Base-by-base conservation (phyloP, 2,888 invertebrate species). In the Linnaemya vulpina region DNA sequence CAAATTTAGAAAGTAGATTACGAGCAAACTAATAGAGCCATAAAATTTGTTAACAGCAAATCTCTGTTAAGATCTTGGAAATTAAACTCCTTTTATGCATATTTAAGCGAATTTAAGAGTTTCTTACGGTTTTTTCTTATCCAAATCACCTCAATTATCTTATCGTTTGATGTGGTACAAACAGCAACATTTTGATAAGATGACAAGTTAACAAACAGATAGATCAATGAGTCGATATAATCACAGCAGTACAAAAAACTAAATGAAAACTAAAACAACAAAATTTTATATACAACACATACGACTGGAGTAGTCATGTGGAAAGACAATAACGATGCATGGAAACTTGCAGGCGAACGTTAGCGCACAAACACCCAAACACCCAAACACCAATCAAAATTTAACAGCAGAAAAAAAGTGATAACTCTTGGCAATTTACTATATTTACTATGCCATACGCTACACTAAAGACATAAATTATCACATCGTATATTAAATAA, bases 401-500 rank as follows among this genome's bases (percentile, higher is more conserved):
- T 76, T n/a, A 40, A 75, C 62, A 76, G 65, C 74, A 82, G 30
- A 30, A 30, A 30, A 82, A 76, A 82, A 71, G 82, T 82, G 82
- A 76, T 76, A 82, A 82, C 55, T 71, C 76, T 65, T 58, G 70
- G 76, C 70, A 76, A 76, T 71, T 82, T 82, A 82, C 43, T 78
- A 63, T 60, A 58, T 70, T 78, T 78, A 46, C 70, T 71, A 76
- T 76, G 62, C 70, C 46, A 81, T 81, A 40, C 70, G 68, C 17
- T 60, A 38, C 58, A 65, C 62, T 81, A 81, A 85, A 85, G 84
- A 74, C 84, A 85, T 85, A 85, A 85, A 85, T 85, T 85, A 81
- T 81, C 84, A 77, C 84, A 81, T 85, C 68, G 84, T 85, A 78
- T 78, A 85, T 85, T 85, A 81, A 81, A 84, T 77, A 81, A 73